These are phyloP conservation scores for Eupithecia exiguata DNA, from an alignment of 2,888 invertebrate species.

Conservation along the genomic window DNA sequence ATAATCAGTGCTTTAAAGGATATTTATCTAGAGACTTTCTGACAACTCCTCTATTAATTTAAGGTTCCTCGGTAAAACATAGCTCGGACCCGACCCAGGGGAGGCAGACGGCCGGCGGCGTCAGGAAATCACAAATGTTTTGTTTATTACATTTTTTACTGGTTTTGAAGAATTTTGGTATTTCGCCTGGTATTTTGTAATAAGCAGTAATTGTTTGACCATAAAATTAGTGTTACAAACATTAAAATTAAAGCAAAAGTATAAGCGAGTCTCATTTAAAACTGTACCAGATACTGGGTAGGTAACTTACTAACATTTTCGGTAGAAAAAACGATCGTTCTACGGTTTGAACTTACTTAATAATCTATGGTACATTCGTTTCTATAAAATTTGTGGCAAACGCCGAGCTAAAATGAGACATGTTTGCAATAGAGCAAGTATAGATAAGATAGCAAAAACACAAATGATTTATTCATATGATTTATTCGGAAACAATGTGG, in stretches of 20 bases:
- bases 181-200: not conserved
- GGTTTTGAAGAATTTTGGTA: not conserved
- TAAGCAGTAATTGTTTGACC: not conserved
- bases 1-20: too few relatives aligned
- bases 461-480: conserved; percentile 13
- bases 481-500: conserved; percentile 10
- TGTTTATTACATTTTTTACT: not conserved
- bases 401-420: not conserved
- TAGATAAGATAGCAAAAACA: conserved; percentile 11
- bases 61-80: not conserved
- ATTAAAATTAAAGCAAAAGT: not conserved
- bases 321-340: too few relatives aligned
- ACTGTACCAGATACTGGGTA: too few relatives aligned
- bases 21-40: not conserved
- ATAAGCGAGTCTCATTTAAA: too few relatives aligned
- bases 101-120: not conserved
- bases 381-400: not conserved
- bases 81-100: not conserved
- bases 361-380: not conserved
- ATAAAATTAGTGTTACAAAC: not conserved
- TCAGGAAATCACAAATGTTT: not conserved
- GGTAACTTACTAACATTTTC: too few relatives aligned
- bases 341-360: too few relatives aligned
- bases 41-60: not conserved
- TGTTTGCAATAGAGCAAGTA: not conserved